Evolutionary conservation across 2,797 vertebrate species (phyloP).

Genomic region (Notolabrus celidotus): DNA sequence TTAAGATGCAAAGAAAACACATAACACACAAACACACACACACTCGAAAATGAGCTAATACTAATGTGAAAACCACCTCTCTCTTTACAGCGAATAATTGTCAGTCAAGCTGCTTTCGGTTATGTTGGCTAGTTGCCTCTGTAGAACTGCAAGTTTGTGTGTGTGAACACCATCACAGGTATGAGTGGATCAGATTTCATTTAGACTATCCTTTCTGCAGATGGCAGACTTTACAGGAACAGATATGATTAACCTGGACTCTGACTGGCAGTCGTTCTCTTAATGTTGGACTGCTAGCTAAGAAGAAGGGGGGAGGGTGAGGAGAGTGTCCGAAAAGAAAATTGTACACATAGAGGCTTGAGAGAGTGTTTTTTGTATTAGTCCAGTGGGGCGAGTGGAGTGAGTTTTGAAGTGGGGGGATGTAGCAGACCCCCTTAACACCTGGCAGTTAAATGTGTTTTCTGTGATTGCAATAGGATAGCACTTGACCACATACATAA

Average conservation of each 20-base stretch:
- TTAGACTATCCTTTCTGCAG: slow-evolving; percentile 57
- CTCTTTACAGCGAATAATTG: slow-evolving; percentile 59
- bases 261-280: slow-evolving; percentile 42
- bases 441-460: no score
- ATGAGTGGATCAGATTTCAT: slow-evolving; percentile 50
- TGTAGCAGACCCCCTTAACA: no score
- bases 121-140: slow-evolving; percentile 22
- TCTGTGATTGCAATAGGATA: no score
- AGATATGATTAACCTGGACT: slow-evolving; percentile 36
- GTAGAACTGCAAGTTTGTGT: slow-evolving; percentile 57
- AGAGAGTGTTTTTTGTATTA: no score
- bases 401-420: no score
- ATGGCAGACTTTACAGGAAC: slow-evolving; percentile 56
- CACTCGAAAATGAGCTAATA: slow-evolving; percentile 26
- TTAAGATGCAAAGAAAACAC: slow-evolving; percentile 8
- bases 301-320: background rate
- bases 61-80: slow-evolving; percentile 58
- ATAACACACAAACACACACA: slow-evolving; percentile 23
- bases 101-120: slow-evolving; percentile 67
- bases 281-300: slow-evolving; percentile 41
- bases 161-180: slow-evolving; percentile 51
- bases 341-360: background rate
- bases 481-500: no score
- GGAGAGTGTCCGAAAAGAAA: background rate
- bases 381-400: no score